Conservation (phyloP, 30 jellyfish, hydroid and myxozoan genomes). For the Aurelia sp. region DNA sequence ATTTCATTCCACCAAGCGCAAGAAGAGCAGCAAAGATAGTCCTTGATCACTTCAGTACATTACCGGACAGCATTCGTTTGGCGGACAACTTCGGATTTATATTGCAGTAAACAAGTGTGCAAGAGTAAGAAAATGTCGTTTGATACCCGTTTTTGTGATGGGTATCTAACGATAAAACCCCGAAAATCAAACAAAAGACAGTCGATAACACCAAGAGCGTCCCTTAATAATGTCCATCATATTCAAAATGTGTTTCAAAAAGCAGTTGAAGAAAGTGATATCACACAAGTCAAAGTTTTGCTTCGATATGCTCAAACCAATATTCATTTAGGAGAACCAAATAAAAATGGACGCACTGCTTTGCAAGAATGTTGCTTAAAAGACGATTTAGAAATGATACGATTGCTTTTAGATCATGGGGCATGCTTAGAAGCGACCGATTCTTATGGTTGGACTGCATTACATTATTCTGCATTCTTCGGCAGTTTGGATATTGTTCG, state of each 20-base stretch:
- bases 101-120: no score
- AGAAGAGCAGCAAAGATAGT: no score
- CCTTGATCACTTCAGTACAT: no score
- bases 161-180: constrained; percentile 64
- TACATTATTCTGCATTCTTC: constrained; percentile 85
- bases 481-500: constrained; percentile 80
- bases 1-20: no score
- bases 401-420: constrained; percentile 91
- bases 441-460: constrained; percentile 81
- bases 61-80: no score
- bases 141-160: constrained; percentile 76
- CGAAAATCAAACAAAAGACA: constrained; percentile 46
- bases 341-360: constrained; percentile 81
- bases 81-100: no score
- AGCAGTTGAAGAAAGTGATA: constrained; percentile 87
- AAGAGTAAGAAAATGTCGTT: constrained; percentile 36
- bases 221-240: constrained; percentile 51
- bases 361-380: constrained; percentile 85
- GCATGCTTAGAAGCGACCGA: constrained; percentile 86
- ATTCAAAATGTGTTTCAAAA: constrained; percentile 72
- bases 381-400: constrained; percentile 76
- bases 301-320: constrained; percentile 77
- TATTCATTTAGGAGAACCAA: constrained; percentile 70
- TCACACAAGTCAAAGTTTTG: constrained; percentile 89
- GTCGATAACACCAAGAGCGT: constrained; percentile 34